Evolutionary conservation across 2,888 invertebrate species (phyloP).

Genomic region (Bellardia pandia): DNA sequence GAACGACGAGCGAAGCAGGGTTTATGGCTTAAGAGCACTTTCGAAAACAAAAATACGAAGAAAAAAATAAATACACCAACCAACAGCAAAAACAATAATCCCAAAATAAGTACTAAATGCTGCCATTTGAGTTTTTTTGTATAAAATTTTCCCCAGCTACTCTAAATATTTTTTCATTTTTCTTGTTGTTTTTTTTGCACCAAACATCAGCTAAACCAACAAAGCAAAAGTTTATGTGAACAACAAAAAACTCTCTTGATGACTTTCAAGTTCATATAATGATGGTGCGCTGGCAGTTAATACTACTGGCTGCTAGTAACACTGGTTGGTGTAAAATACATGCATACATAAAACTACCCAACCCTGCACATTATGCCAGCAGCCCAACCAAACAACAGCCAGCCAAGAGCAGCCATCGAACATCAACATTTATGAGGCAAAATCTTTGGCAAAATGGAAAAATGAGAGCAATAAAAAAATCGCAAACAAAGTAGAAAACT

Average conservation of each 20-base stretch:
- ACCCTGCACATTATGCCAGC: conserved; percentile 50
- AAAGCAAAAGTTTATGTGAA: conserved; percentile 41
- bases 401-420: conserved; percentile 43
- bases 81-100: conserved; percentile 44
- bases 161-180: conserved; percentile 2
- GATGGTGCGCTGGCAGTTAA: neutral
- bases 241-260: conserved; percentile 45
- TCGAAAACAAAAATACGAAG: neutral
- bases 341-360: neutral
- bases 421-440: conserved; percentile 48
- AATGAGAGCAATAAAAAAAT: conserved; percentile 53
- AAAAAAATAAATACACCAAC: neutral
- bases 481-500: conserved; percentile 34
- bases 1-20: conserved; percentile 9
- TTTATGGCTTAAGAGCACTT: conserved; percentile 33
- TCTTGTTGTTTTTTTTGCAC: neutral
- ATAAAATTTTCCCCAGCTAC: neutral
- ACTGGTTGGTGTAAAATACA: conserved; percentile 6
- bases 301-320: conserved; percentile 3
- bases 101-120: conserved; percentile 46
- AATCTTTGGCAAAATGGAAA: conserved; percentile 46
- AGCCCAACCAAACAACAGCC: conserved; percentile 1
- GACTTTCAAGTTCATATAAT: conserved; percentile 59
- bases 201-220: conserved; percentile 7
- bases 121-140: conserved; percentile 36